A percentile compares a stretch with the other conserved stretches of the same genome.
These are phyloP conservation scores for Bubalus kerabau DNA, from an alignment of 2,113 vertebrate species.

Conservation along the genomic window DNA sequence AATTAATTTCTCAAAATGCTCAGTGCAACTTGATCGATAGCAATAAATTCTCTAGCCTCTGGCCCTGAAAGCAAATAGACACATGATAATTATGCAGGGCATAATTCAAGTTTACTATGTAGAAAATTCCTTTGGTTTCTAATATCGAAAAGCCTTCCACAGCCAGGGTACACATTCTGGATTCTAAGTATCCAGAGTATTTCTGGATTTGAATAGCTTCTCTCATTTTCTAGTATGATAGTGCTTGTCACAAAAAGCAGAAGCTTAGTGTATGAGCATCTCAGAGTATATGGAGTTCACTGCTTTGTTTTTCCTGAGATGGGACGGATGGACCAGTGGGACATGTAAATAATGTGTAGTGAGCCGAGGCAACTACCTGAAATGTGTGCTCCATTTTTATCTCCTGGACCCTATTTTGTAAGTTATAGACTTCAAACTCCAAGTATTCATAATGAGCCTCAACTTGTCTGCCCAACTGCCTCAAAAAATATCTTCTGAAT, in stretches of 20 bases:
- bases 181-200: not conserved
- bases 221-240: not conserved
- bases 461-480: not conserved
- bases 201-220: not conserved
- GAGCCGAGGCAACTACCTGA: not conserved
- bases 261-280: not conserved
- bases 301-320: not conserved
- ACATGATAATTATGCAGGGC: not conserved
- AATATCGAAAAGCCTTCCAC: not conserved
- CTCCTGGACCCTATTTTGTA: not conserved
- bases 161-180: not conserved
- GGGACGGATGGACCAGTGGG: not conserved
- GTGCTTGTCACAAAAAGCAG: not conserved
- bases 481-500: not conserved
- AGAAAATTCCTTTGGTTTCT: not conserved
- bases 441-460: not conserved
- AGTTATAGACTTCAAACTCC: not conserved
- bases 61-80: not conserved
- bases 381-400: not conserved
- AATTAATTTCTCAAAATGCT: not conserved
- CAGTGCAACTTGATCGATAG: not conserved
- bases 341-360: not conserved
- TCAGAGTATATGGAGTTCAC: not conserved
- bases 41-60: not conserved
- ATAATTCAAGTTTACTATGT: not conserved